phyloP scores from a whole-genome alignment of 2,113 vertebrate genomes.

The Pao palembangensis region DNA sequence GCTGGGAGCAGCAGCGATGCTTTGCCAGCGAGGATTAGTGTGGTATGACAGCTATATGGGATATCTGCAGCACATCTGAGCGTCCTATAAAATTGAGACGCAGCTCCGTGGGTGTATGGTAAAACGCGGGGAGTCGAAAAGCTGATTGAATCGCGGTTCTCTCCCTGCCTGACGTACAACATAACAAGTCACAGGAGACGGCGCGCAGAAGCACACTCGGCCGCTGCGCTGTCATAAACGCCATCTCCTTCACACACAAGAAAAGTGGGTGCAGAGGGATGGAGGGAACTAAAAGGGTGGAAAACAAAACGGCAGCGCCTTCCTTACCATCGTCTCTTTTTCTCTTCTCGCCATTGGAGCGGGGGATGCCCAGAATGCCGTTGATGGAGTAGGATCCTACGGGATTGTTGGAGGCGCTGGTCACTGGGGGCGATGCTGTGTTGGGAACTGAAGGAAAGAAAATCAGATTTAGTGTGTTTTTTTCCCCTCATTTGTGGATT shows the following conservation, averaged over 20 bases:
- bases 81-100: slow-evolving; percentile 61
- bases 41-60: slow-evolving; percentile 66
- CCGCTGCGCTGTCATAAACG: slow-evolving; percentile 69
- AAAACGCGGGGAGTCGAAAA: slow-evolving; percentile 55
- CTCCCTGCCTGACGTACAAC: slow-evolving; percentile 59
- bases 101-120: slow-evolving; percentile 58
- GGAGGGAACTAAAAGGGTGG: slow-evolving; percentile 57
- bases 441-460: slow-evolving; percentile 87
- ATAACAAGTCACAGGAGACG: slow-evolving; percentile 76
- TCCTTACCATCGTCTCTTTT: slow-evolving; percentile 99
- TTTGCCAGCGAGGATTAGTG: slow-evolving; percentile 51
- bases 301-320: slow-evolving; percentile 71
- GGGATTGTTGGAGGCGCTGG: slow-evolving; percentile 98
- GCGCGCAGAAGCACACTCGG: slow-evolving; percentile 61
- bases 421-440: slow-evolving; percentile 96
- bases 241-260: slow-evolving; percentile 75
- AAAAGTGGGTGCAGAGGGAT: slow-evolving; percentile 57
- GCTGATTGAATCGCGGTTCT: slow-evolving; percentile 63
- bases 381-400: slow-evolving; percentile 99
- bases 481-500: background rate
- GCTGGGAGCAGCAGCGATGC: slow-evolving; percentile 29
- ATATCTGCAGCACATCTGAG: slow-evolving; percentile 51
- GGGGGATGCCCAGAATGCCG: slow-evolving; percentile 98
- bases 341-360: slow-evolving; percentile 99
- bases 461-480: slow-evolving; percentile 45